Base-by-base conservation (phyloP, 2,797 vertebrate genomes). In the Oreochromis mossambicus region DNA sequence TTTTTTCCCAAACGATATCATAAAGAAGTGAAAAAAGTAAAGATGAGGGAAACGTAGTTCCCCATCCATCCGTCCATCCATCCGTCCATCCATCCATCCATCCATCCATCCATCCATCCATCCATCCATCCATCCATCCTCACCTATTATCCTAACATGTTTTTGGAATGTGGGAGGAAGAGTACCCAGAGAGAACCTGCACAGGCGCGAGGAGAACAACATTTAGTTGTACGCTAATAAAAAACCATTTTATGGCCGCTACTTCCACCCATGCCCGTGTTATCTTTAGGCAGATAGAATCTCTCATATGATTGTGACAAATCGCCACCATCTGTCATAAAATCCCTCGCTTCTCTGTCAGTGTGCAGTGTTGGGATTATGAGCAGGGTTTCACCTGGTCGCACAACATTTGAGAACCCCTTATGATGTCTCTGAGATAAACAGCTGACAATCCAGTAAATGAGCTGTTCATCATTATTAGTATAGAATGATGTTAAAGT, bases 61-160 rank as follows among this genome's bases (percentile, higher is more conserved):
- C 17, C 38, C 63, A 14, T 2, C 19, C 11, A 36, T 0, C 15
- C 56, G 11, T 0, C 9, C 8, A 12, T 0, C 32, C 9, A 36
- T 0, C 32, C 9, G 11, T 1, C 5, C 15, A 48, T 48, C 36
- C 63, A 14, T 2, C 19, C 11, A 63, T 0, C 15, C 56, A 11
- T 0, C 9, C 8, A n/a, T 0, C 17, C 9, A 34, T 1, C 5
- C 15, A 9, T 0, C 26, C 15, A 17, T 48, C 4, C 15, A 9
- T 0, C 26, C 4, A 11, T 1, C 5, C 56, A 3, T 2, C 32
- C 32, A 19, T 1, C 36, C 36, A 21, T 21, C 46, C 3, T 32
- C 55, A 58, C 55, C 15, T 58, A 68, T 68, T 70, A 43, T 5
- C 38, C 38, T 70, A 70, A 46, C 21, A 70, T 11, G 38, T 17